phyloP scores from a whole-genome alignment of 1,140 invertebrate genomes.

The Drosophila kohkoa region DNA sequence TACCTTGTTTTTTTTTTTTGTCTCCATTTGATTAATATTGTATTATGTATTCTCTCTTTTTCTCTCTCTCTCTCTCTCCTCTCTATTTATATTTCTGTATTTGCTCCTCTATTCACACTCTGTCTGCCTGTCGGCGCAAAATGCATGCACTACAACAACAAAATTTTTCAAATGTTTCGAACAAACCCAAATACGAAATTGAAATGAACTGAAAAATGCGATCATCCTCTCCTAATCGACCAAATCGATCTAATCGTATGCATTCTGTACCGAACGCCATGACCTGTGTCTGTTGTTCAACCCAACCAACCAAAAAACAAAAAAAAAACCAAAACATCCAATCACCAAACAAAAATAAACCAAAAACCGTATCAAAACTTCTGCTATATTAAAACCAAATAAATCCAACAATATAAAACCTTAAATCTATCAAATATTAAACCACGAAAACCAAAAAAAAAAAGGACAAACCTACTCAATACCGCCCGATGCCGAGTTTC shows the following conservation, averaged over 20 bases:
- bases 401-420: slow-evolving; percentile 45
- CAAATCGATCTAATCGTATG: slow-evolving; percentile 28
- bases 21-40: slow-evolving; percentile 75
- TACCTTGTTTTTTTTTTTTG: slow-evolving; percentile 45
- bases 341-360: slow-evolving; percentile 31
- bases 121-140: slow-evolving; percentile 66
- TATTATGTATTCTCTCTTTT: slow-evolving; percentile 71
- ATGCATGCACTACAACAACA: slow-evolving; percentile 60
- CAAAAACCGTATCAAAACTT: slow-evolving; percentile 47
- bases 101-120: slow-evolving; percentile 67
- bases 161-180: slow-evolving; percentile 50
- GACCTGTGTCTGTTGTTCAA: slow-evolving; percentile 56
- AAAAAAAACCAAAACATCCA: slow-evolving; percentile 6
- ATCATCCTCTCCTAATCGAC: slow-evolving; percentile 3
- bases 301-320: slow-evolving; percentile 45
- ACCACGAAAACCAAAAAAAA: slow-evolving; percentile 46
- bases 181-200: slow-evolving; percentile 37
- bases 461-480: slow-evolving; percentile 89
- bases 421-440: slow-evolving; percentile 70
- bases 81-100: slow-evolving; percentile 32
- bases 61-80: slow-evolving; percentile 69
- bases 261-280: slow-evolving; percentile 74
- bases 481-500: slow-evolving; percentile 85
- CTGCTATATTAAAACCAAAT: slow-evolving; percentile 51
- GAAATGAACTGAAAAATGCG: slow-evolving; percentile 6